Conservation (phyloP, 2,888 invertebrate genomes). For the Tridacna crocea region DNA sequence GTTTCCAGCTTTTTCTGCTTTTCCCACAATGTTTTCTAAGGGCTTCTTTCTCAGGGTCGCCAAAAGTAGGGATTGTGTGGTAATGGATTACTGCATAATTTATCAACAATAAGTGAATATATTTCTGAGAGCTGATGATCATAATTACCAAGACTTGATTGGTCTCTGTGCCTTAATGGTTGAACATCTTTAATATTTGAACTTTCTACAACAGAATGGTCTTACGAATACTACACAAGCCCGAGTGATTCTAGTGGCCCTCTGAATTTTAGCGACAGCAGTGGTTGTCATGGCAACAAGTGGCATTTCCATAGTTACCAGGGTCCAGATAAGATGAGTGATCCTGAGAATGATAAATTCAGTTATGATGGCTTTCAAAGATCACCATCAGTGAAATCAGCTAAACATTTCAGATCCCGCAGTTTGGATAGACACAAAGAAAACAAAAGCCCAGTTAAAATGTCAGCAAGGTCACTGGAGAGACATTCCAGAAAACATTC, state of each 20-base stretch:
- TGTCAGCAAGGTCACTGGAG: not conserved
- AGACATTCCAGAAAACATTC: constrained; percentile 27
- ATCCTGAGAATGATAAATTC: constrained; percentile 43
- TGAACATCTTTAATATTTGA: no score
- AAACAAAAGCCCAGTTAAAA: constrained; percentile 37
- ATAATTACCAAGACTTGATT: no score
- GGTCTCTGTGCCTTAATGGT: no score
- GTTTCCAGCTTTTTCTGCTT: no score
- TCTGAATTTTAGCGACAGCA: constrained; percentile 55
- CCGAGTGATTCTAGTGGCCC: constrained; percentile 54
- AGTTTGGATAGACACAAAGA: not conserved
- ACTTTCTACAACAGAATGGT: constrained; percentile 48
- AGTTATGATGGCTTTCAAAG: constrained; percentile 12
- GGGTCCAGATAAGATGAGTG: constrained; percentile 24
- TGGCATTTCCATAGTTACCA: constrained; percentile 58
- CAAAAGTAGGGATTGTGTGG: no score
- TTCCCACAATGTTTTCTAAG: no score
- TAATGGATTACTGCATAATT: no score
- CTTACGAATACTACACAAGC: constrained; percentile 55
- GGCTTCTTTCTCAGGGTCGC: no score
- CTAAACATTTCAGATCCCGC: not conserved
- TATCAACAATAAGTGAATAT: no score
- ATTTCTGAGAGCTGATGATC: no score
- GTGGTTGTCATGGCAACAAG: constrained; percentile 46
- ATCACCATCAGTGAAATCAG: not conserved